A percentile compares a stretch with the other conserved stretches of the same genome.
These are phyloP conservation scores for Okamejei kenojei DNA, from an alignment of 2,797 vertebrate species.

Conservation along the genomic window DNA sequence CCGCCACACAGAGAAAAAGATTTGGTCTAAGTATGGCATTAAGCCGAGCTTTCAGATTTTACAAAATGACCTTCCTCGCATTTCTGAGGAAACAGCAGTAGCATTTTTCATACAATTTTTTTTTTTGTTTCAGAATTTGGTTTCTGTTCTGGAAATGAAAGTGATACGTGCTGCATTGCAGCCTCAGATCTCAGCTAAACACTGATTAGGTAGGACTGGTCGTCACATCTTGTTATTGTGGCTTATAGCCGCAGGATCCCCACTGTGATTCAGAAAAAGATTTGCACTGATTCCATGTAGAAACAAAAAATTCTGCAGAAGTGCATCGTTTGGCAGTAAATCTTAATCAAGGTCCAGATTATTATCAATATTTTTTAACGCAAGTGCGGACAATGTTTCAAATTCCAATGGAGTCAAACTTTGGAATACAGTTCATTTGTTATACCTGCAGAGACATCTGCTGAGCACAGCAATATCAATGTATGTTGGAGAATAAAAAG, in stretches of 20 bases:
- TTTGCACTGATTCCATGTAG: conserved; percentile 49
- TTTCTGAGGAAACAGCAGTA: neutral
- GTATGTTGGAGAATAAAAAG: neutral
- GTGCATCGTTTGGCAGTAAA: conserved; percentile 35
- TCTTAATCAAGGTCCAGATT: conserved; percentile 39
- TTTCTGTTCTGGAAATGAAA: conserved; percentile 55
- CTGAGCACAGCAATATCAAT: neutral
- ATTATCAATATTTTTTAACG: conserved; percentile 5
- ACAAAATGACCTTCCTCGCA: conserved; percentile 58
- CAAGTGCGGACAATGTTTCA: neutral
- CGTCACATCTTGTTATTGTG: conserved; percentile 82
- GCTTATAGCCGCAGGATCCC: conserved; percentile 59
- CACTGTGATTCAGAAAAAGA: conserved; percentile 60
- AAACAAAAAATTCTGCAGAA: conserved; percentile 32
- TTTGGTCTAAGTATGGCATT: conserved; percentile 94
- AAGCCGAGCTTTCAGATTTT: conserved; percentile 72
- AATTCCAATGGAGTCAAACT: neutral
- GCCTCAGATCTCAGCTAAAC: conserved; percentile 56
- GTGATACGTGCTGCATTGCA: conserved; percentile 52
- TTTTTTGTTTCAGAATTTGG: conserved; percentile 57
- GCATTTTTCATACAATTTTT: conserved; percentile 54
- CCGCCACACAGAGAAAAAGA: conserved; percentile 79
- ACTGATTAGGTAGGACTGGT: conserved; percentile 75
- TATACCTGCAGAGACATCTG: neutral
- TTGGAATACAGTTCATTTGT: neutral